A percentile compares a stretch with the other conserved stretches of the same genome.
These are phyloP conservation scores for Tonatia bakeri DNA, from an alignment of 2,113 vertebrate species.

Conservation along the genomic window DNA sequence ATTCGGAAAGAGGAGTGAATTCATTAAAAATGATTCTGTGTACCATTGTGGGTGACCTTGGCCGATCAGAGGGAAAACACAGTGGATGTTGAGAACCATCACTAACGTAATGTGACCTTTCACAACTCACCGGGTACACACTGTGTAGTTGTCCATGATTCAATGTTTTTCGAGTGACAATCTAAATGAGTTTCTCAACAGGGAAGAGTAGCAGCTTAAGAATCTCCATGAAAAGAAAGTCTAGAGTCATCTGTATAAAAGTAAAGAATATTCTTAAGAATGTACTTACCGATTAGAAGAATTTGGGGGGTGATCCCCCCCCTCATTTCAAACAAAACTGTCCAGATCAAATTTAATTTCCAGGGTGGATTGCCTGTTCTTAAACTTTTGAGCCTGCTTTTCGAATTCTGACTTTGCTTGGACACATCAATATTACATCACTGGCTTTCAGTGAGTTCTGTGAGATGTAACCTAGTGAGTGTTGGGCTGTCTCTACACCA, in stretches of 20 bases:
- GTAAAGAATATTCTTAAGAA: background rate
- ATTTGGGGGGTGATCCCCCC: background rate
- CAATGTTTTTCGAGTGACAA: background rate
- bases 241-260: background rate
- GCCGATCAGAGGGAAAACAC: no score
- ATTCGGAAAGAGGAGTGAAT: no score
- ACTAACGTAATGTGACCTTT: no score
- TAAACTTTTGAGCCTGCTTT: slow-evolving; percentile 39
- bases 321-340: background rate
- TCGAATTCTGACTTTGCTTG: slow-evolving; percentile 36
- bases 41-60: no score
- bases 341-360: slow-evolving; percentile 24
- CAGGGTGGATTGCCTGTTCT: background rate
- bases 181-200: background rate
- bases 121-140: no score
- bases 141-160: no score
- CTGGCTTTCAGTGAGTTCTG: slow-evolving; percentile 37
- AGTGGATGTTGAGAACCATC: no score
- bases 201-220: background rate
- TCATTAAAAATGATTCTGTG: no score
- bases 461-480: background rate
- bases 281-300: background rate
- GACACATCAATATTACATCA: slow-evolving; percentile 21
- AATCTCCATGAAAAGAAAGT: background rate
- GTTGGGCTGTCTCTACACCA: background rate